A percentile compares a stretch with the other conserved stretches of the same genome.
Evolutionary conservation across 2,113 vertebrate species (phyloP).

Genomic region (Ariopsis seemanni): DNA sequence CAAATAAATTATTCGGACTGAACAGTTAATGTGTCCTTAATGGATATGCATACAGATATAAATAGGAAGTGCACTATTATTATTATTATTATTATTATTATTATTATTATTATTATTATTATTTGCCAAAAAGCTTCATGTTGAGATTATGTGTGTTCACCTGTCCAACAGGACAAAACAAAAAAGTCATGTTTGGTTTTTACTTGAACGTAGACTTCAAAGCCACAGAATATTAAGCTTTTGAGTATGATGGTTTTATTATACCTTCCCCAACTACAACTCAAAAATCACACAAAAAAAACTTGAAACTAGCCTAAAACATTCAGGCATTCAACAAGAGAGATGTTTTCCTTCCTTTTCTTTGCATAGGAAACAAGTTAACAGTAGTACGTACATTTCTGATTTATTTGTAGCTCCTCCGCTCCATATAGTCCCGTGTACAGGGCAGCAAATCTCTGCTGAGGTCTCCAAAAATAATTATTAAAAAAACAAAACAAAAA

Average conservation of each 20-base stretch:
- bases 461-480: too few relatives aligned
- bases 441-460: too few relatives aligned
- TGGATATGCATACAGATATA: neutral
- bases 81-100: too few relatives aligned
- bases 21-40: neutral
- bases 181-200: neutral
- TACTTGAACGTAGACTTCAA: neutral
- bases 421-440: neutral
- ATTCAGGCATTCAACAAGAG: neutral
- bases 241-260: neutral
- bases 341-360: neutral
- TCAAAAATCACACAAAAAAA: neutral
- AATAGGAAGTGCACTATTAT: neutral
- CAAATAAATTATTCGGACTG: neutral
- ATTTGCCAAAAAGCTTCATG: neutral
- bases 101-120: too few relatives aligned
- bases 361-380: neutral
- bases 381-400: neutral
- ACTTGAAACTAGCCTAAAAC: neutral
- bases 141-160: neutral
- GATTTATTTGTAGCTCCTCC: neutral
- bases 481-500: too few relatives aligned
- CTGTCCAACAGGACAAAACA: neutral
- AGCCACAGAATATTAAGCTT: neutral
- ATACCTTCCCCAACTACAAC: neutral